Evolutionary conservation across 2,113 vertebrate species (phyloP).

Genomic region (Empidonax traillii): DNA sequence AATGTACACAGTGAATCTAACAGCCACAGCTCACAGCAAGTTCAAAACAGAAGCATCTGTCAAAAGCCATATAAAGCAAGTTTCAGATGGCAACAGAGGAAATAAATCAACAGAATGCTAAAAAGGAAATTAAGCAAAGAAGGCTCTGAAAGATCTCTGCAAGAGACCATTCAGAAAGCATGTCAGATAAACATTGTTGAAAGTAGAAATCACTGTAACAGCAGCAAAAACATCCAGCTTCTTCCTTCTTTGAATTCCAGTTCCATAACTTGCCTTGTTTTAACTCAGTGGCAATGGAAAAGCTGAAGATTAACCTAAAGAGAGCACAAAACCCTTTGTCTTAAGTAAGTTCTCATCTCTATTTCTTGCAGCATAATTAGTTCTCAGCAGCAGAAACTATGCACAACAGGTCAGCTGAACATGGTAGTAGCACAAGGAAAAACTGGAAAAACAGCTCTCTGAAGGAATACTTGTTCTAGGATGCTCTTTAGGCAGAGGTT

Average conservation of each 20-base stretch:
- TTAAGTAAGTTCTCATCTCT: neutral
- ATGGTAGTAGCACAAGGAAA: neutral
- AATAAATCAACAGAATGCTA: conserved; percentile 38
- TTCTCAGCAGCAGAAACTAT: neutral
- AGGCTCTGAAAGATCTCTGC: neutral
- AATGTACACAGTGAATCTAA: neutral
- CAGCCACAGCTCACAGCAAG: neutral
- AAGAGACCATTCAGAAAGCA: neutral
- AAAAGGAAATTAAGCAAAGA: conserved; percentile 30
- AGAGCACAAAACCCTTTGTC: neutral
- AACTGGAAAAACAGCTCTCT: neutral
- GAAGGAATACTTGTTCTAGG: neutral
- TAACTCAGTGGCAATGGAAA: neutral
- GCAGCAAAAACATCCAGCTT: neutral
- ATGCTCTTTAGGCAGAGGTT: neutral
- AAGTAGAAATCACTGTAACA: neutral
- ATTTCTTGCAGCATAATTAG: neutral
- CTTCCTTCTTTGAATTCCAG: neutral
- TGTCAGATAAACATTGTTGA: neutral
- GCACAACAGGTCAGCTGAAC: neutral
- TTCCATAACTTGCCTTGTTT: neutral
- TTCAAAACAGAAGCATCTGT: conserved; percentile 12
- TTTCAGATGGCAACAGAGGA: neutral
- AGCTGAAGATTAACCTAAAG: neutral
- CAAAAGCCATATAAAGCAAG: neutral